phyloP scores from a whole-genome alignment of 2,113 vertebrate genomes.

The Pholis gunnellus region DNA sequence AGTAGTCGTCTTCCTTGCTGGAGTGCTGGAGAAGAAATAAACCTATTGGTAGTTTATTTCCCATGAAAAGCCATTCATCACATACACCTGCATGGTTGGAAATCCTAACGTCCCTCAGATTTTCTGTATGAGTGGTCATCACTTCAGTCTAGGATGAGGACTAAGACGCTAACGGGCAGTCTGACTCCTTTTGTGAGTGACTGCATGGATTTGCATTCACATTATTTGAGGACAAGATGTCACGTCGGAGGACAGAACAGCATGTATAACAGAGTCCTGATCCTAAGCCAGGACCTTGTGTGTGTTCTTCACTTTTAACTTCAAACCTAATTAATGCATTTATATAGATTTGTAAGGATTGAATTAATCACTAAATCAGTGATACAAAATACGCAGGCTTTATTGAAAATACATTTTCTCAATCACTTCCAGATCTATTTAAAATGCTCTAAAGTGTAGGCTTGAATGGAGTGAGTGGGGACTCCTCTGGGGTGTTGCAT shows the following conservation, averaged over 20 bases:
- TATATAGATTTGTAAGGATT: slow-evolving; percentile 59
- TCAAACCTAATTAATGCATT: slow-evolving; percentile 41
- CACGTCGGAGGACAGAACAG: slow-evolving; percentile 25
- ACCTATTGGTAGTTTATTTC: slow-evolving; percentile 16
- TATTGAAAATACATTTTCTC: not conserved
- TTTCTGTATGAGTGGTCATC: slow-evolving; percentile 23
- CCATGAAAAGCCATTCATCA: slow-evolving; percentile 34
- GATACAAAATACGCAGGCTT: not conserved
- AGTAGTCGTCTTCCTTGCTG: slow-evolving; percentile 25
- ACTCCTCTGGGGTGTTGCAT: slow-evolving; percentile 53
- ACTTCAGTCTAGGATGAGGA: slow-evolving; percentile 26
- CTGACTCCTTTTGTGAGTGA: slow-evolving; percentile 22
- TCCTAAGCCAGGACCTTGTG: slow-evolving; percentile 19
- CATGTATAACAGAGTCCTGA: slow-evolving; percentile 49
- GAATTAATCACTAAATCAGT: slow-evolving; percentile 16
- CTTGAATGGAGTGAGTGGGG: slow-evolving; percentile 21
- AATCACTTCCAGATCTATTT: slow-evolving; percentile 54
- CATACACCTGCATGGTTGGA: slow-evolving; percentile 63
- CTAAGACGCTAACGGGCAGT: slow-evolving; percentile 13
- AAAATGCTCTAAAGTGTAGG: slow-evolving; percentile 36
- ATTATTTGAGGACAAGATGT: slow-evolving; percentile 31
- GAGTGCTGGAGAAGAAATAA: slow-evolving; percentile 45
- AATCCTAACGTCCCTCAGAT: slow-evolving; percentile 29
- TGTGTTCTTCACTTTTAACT: slow-evolving; percentile 12
- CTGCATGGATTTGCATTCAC: slow-evolving; percentile 56